Evolutionary conservation across 2,888 invertebrate species (phyloP).

Genomic region (Drosophila affinis): DNA sequence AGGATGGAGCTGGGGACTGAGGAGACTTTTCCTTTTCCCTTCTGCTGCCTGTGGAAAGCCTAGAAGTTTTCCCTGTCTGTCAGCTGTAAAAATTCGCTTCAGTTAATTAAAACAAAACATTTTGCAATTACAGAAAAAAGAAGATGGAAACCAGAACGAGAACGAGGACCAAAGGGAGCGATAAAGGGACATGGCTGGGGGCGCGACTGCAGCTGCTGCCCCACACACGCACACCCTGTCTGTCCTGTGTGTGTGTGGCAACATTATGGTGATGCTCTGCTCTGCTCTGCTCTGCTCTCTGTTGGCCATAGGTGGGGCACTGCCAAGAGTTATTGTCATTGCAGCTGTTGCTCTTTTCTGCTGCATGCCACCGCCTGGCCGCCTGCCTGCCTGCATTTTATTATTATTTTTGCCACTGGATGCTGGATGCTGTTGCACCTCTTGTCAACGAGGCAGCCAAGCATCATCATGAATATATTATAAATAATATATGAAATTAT

Average conservation of each 20-base stretch:
- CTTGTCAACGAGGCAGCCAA: constrained; percentile 61
- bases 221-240: constrained; percentile 6
- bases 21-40: constrained; percentile 9
- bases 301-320: constrained; percentile 55
- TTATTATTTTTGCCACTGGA: constrained; percentile 54
- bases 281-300: constrained; percentile 1
- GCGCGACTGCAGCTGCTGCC: constrained; percentile 39
- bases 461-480: constrained; percentile 69
- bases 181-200: constrained; percentile 15
- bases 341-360: constrained; percentile 71
- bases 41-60: constrained; percentile 24
- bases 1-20: too few species aligned
- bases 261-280: background rate
- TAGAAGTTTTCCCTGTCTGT: constrained; percentile 29
- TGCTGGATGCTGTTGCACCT: constrained; percentile 38
- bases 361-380: constrained; percentile 6
- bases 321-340: constrained; percentile 70
- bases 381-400: constrained; percentile 22
- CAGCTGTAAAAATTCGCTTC: constrained; percentile 60
- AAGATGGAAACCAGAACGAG: background rate
- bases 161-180: background rate
- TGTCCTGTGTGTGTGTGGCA: constrained; percentile 4
- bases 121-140: constrained; percentile 71
- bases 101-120: constrained; percentile 82
- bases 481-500: constrained; percentile 53